These are phyloP conservation scores for Cremastinae sp. DNA, from an alignment of 2,888 invertebrate genomes.

Conservation along the genomic window DNA sequence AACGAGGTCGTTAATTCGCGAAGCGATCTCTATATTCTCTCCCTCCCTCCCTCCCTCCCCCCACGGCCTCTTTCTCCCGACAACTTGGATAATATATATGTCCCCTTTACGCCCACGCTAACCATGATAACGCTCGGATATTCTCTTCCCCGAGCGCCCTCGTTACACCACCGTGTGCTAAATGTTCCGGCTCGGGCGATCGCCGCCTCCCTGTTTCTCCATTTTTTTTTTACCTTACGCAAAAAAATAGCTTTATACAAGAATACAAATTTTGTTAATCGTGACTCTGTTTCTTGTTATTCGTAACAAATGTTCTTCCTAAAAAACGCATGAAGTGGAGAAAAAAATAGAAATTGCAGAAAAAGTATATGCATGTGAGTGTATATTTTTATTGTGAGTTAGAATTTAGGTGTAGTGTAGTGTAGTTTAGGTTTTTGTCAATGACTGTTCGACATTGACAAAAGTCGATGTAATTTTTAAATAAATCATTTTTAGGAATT, in stretches of 20 bases:
- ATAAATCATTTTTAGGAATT: too few species aligned
- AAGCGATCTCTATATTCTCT: constrained; percentile 40
- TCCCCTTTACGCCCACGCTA: constrained; percentile 1
- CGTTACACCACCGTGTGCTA: not conserved
- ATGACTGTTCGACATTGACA: too few species aligned
- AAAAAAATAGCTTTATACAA: not conserved
- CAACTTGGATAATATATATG: constrained; percentile 32
- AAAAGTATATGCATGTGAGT: not conserved
- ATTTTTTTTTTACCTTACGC: not conserved
- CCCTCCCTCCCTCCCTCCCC: not conserved
- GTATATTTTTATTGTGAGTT: too few species aligned
- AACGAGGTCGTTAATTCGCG: constrained; percentile 62
- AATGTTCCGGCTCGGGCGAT: not conserved
- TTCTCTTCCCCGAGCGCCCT: not conserved
- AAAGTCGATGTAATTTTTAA: too few species aligned
- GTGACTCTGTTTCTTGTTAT: too few species aligned
- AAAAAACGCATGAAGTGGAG: not conserved
- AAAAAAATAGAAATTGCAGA: not conserved
- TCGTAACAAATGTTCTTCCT: too few species aligned
- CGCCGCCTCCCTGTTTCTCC: not conserved
- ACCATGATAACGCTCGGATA: not conserved
- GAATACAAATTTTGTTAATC: too few species aligned
- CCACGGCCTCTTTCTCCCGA: not conserved
- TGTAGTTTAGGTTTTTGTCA: too few species aligned
- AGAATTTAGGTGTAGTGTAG: too few species aligned